These are phyloP conservation scores for Peucedramus taeniatus DNA, from an alignment of 2,113 vertebrate genomes.

Conservation along the genomic window DNA sequence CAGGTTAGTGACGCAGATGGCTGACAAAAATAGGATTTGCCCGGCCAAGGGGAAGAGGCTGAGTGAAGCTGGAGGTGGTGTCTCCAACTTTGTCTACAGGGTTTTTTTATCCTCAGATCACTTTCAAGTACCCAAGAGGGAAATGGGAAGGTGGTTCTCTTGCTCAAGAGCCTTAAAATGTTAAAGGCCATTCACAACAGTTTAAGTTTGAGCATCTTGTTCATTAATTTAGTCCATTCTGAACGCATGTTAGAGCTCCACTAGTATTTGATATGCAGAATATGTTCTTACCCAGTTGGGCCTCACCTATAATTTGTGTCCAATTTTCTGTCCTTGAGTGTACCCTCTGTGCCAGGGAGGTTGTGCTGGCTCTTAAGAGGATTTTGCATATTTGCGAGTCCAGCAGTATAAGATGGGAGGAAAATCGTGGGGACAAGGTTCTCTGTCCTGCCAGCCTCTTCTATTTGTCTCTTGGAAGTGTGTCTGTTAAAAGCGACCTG, in stretches of 20 bases:
- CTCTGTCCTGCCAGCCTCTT: background rate
- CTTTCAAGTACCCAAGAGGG: background rate
- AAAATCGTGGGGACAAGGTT: background rate
- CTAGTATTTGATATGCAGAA: background rate
- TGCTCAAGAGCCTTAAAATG: background rate
- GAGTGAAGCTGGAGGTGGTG: slow-evolving; percentile 7
- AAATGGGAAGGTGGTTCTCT: background rate
- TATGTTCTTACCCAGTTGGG: background rate
- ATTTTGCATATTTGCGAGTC: rapidly evolving
- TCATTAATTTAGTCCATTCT: background rate
- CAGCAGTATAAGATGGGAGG: background rate
- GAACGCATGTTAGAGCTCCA: background rate
- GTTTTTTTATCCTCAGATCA: background rate
- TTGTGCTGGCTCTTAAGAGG: background rate
- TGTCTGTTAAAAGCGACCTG: background rate
- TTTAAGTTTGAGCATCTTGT: background rate
- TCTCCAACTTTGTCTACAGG: background rate
- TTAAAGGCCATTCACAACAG: background rate
- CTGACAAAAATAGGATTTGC: slow-evolving; percentile 35
- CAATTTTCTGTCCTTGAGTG: background rate
- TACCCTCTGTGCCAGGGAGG: background rate
- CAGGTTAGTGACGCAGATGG: background rate
- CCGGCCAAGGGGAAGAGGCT: background rate
- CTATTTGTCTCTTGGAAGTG: background rate
- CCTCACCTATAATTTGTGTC: background rate